Evolutionary conservation across 2,888 invertebrate species (phyloP), one percentile per base, ranked within the genome.

Genomic region (Pollenia labialis): DNA sequence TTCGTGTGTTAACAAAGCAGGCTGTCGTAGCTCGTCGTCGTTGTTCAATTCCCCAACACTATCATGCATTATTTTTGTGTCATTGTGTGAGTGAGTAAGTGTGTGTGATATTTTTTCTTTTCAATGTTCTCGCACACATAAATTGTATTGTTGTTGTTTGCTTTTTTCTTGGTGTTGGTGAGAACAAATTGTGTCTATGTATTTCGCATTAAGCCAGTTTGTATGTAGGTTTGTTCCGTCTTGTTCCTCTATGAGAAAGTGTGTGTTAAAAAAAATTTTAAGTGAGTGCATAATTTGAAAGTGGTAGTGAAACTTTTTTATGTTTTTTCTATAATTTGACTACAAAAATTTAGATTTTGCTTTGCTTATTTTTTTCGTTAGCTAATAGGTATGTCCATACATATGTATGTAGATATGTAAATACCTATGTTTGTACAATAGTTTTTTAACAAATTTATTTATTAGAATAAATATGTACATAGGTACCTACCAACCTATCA

Each of bases 201-300:
- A 64, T 87, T 87, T 87, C 81, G 87, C 87, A 87, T 87, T 87
- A 84, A 87, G 87, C 87, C 72, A 81, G 64, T 62, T 82, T n/a
- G 56, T 50, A 42, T 76, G 54, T 46, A 60, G 4, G 40, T 16
- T 48, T 64, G 56, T 44, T 23, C 23, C 54, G 52, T 46, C 18
- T 72, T 66, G 42, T 72, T 81, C 74, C 66, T 58, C 50, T 18
- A 40, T 77, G 64, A 32, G 71, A 64, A 54, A 71, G 76, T 82
- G 44, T 80, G 80, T 42, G 80, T 71, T 40, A 42, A 32, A 62
- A 42, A 40, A 42, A 56, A 72, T 54, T 68, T 44, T 66, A 58
- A 71, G 54, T 60, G 32, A 62, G 54, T 84, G 77, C 80, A 71
- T 56, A 52, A 64, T 71, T 68, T 46, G 18, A 69, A 80, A 44